Percentiles rank a stretch among this genome's conserved stretches.
phyloP scores from a whole-genome alignment of 2,797 vertebrate genomes.

The Masticophis lateralis region DNA sequence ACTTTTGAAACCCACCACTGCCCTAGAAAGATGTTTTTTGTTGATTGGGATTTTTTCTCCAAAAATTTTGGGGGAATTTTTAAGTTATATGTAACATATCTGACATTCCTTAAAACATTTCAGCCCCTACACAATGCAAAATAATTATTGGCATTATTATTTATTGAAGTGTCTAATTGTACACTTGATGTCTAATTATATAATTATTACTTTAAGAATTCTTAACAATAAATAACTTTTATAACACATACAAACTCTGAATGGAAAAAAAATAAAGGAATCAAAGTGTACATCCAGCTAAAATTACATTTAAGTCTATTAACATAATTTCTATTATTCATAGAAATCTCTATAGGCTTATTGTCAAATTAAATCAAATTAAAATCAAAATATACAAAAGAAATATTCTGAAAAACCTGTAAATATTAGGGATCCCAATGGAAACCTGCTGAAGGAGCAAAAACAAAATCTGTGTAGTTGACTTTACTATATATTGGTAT shows the following conservation, averaged over 20 bases:
- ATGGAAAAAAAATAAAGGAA: background rate
- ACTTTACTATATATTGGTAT: background rate
- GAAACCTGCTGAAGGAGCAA: background rate
- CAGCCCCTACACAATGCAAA: background rate
- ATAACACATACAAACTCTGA: background rate
- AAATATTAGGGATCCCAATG: background rate
- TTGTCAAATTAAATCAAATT: background rate
- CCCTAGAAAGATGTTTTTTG: background rate
- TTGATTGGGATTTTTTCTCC: accelerated
- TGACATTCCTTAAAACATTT: background rate
- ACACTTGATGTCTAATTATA: background rate
- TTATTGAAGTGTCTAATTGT: too few relatives aligned
- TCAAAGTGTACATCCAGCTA: background rate
- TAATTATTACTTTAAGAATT: background rate
- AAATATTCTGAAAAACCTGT: background rate
- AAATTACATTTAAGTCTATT: background rate
- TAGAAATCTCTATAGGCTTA: background rate
- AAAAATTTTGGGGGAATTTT: background rate
- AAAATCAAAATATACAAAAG: background rate
- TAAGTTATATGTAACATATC: background rate
- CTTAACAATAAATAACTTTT: background rate
- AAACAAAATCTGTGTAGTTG: background rate
- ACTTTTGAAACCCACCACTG: too few relatives aligned
- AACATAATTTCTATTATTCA: background rate
- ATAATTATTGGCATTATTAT: background rate